Conservation (phyloP, 2,888 invertebrate genomes). For the Metallyticus violacea region DNA sequence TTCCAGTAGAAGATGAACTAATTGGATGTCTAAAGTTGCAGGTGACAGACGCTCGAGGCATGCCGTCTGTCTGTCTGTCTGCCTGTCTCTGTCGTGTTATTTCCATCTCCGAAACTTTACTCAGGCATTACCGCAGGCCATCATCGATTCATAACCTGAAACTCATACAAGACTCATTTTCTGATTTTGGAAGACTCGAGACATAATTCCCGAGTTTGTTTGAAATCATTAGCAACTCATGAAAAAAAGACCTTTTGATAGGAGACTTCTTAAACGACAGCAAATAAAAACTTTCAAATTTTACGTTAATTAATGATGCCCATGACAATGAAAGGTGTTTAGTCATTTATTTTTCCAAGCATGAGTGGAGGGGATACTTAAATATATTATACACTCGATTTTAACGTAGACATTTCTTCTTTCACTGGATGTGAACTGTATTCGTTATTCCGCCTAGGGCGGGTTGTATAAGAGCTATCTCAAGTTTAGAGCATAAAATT, state of each 20-base stretch:
- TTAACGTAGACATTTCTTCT: too few relatives aligned
- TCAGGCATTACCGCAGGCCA: not conserved
- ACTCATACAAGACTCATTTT: not conserved
- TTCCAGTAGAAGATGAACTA: not conserved
- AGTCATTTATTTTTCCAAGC: not conserved
- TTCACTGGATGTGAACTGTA: too few relatives aligned
- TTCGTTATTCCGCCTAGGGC: too few relatives aligned
- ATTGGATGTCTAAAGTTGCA: not conserved
- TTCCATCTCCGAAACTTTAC: not conserved
- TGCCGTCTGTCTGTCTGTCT: not conserved
- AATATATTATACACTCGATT: not conserved
- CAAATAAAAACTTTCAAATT: not conserved
- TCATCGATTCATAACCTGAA: too few relatives aligned
- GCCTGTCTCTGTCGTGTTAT: too few relatives aligned
- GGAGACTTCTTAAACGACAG: too few relatives aligned
- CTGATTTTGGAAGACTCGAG: not conserved
- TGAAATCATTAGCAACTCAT: too few relatives aligned
- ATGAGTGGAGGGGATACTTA: not conserved
- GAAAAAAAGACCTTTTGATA: too few relatives aligned
- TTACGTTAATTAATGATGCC: not conserved
- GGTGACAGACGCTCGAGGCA: not conserved
- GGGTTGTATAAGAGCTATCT: too few relatives aligned
- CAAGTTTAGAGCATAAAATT: too few relatives aligned
- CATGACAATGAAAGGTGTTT: not conserved
- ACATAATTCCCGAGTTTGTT: too few relatives aligned